Evolutionary conservation across 2,113 vertebrate genomes (phyloP).

Genomic region (Excalfactoria chinensis): DNA sequence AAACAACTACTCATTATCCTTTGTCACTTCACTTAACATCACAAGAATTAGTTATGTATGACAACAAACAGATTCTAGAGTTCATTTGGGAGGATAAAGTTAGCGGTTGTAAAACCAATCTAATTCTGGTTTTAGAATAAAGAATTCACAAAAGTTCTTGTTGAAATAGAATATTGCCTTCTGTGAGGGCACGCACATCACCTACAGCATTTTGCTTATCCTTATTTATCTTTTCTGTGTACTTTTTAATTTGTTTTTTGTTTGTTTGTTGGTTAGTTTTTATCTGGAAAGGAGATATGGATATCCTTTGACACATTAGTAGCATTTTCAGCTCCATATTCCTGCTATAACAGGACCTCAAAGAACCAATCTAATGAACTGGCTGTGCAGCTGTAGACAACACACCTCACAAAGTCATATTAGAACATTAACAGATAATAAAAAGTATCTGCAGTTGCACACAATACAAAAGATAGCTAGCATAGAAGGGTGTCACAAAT

Average conservation of each 20-base stretch:
- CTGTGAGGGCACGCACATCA: not conserved
- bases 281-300: not conserved
- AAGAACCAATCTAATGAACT: not conserved
- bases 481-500: too few relatives aligned
- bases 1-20: not conserved
- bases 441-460: not conserved
- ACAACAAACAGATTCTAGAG: not conserved
- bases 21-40: not conserved
- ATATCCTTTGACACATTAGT: not conserved
- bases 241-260: not conserved
- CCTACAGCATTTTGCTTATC: not conserved
- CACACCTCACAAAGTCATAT: not conserved
- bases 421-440: not conserved
- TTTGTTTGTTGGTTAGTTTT: too few relatives aligned
- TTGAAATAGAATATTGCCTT: not conserved
- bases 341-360: not conserved
- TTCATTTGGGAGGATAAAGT: not conserved
- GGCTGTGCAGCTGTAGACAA: not conserved
- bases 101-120: not conserved
- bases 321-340: accelerated
- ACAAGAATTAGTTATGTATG: not conserved
- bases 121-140: not conserved
- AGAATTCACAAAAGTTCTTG: not conserved
- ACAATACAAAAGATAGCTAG: not conserved
- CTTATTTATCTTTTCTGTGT: not conserved